Percentiles rank a stretch among this genome's conserved stretches.
These are phyloP conservation scores for Prunella fulvescens DNA, from an alignment of 2,113 vertebrate species.

Conservation along the genomic window DNA sequence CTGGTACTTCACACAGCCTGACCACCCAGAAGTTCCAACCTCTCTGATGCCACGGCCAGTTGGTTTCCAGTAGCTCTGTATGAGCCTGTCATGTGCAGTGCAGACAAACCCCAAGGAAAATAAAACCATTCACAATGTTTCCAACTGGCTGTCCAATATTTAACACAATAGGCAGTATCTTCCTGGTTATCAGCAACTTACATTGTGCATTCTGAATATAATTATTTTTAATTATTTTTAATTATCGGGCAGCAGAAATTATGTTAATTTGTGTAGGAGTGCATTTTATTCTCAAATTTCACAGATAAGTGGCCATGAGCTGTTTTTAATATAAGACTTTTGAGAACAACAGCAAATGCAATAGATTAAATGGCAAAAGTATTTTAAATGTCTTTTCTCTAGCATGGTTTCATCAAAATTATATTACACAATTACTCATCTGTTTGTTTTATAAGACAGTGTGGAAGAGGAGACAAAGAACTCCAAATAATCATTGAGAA, in stretches of 20 bases:
- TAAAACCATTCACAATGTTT: background rate
- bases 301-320: background rate
- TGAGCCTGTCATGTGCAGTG: background rate
- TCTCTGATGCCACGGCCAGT: background rate
- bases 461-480: background rate
- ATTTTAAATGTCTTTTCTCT: background rate
- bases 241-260: background rate
- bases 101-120: background rate
- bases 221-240: background rate
- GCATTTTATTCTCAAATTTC: background rate
- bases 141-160: background rate
- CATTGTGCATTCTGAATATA: background rate
- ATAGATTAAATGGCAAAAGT: background rate
- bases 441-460: background rate
- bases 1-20: background rate
- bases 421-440: background rate
- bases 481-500: background rate
- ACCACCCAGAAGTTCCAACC: background rate
- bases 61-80: background rate
- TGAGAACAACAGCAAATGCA: background rate
- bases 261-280: background rate
- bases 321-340: background rate
- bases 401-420: background rate
- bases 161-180: background rate
- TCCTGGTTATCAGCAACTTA: background rate